These are phyloP conservation scores for Sapayoa aenigma DNA, from an alignment of 2,113 vertebrate species.

Conservation along the genomic window DNA sequence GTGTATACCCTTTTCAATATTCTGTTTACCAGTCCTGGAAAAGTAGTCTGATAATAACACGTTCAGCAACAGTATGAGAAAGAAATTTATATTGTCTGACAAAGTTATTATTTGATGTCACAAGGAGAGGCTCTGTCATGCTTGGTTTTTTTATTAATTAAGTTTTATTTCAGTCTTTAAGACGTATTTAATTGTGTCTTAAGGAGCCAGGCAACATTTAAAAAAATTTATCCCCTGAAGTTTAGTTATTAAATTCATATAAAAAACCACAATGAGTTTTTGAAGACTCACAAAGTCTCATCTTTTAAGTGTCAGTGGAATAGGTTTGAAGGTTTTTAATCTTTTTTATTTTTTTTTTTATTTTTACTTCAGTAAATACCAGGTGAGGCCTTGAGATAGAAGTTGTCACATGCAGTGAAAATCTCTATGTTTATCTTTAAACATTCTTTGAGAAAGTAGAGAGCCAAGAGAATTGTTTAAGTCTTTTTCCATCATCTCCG, in stretches of 20 bases:
- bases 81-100: background rate
- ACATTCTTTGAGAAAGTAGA: background rate
- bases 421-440: background rate
- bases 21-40: background rate
- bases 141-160: background rate
- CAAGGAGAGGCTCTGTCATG: background rate
- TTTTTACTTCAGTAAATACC: background rate
- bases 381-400: background rate
- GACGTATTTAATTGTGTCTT: background rate
- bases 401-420: background rate
- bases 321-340: background rate
- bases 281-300: background rate
- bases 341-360: background rate
- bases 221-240: background rate
- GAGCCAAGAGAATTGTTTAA: background rate
- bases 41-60: background rate
- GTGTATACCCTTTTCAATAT: background rate
- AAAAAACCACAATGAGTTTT: background rate
- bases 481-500: background rate
- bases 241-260: background rate
- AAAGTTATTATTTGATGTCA: background rate
- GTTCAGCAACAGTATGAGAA: background rate
- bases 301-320: background rate
- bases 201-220: background rate
- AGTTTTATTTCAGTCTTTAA: background rate